Conservation (phyloP, 2,797 vertebrate species). For the Emydoidea blandingii region DNA sequence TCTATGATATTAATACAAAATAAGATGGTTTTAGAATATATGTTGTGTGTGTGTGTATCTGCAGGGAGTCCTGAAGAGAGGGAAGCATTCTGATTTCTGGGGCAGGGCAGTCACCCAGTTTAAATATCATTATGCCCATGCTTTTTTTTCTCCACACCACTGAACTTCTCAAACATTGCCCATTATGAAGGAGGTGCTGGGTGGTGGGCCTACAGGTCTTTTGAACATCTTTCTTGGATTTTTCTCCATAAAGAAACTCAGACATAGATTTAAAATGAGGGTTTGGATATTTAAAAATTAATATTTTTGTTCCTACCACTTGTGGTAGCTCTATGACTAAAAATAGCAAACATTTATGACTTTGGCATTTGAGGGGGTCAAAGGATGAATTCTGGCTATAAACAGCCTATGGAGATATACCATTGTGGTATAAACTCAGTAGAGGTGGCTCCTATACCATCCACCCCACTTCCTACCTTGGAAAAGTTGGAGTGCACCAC, state of each 20-base stretch:
- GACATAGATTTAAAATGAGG: background rate
- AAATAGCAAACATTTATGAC: background rate
- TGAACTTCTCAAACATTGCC: conserved; percentile 6
- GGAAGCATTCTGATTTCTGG: conserved; percentile 6
- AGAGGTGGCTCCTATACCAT: background rate
- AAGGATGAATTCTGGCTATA: background rate
- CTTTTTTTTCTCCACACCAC: background rate
- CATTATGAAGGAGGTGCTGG: background rate
- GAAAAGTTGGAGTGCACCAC: background rate
- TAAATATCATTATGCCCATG: background rate
- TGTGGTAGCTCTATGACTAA: background rate
- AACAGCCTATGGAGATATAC: background rate
- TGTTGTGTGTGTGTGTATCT: background rate
- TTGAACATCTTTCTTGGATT: background rate
- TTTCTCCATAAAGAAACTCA: background rate
- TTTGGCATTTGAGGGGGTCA: too few relatives aligned
- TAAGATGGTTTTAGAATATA: background rate
- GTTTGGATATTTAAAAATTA: background rate
- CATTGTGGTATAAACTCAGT: background rate
- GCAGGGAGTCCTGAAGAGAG: background rate
- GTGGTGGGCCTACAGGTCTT: background rate
- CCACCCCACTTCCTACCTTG: background rate
- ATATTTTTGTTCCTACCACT: background rate
- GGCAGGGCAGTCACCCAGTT: background rate
- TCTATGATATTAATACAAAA: background rate